Conservation (phyloP, 2,797 vertebrate genomes). For the Lagocephalus sceleratus region DNA sequence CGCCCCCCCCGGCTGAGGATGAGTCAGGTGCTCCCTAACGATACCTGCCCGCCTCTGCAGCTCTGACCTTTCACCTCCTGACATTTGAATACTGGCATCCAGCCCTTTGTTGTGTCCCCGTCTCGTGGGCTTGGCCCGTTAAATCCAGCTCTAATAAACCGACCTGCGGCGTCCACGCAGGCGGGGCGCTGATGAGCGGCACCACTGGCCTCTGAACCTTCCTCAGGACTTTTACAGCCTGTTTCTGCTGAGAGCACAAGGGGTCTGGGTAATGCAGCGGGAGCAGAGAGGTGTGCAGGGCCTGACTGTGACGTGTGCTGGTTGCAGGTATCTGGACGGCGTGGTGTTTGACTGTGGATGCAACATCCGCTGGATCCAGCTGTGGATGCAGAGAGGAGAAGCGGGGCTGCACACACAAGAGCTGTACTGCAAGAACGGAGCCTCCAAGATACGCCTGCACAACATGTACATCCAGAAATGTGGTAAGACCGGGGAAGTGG, state of each 20-base stretch:
- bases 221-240: constrained; percentile 1
- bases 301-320: not conserved
- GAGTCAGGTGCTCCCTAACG: constrained; percentile 20
- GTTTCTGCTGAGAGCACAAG: no score
- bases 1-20: constrained; percentile 13
- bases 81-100: constrained; percentile 27
- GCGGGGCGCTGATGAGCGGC: not conserved
- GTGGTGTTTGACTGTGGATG: constrained; percentile 95
- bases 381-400: constrained; percentile 93
- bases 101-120: not conserved
- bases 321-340: constrained; percentile 84
- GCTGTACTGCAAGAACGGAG: constrained; percentile 85
- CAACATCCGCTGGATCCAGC: constrained; percentile 97
- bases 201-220: not conserved
- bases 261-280: not conserved
- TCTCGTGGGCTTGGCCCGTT: constrained; percentile 12
- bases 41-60: constrained; percentile 21
- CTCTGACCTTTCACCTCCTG: constrained; percentile 38
- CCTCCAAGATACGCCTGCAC: constrained; percentile 82
- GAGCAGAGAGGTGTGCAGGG: not conserved
- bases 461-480: constrained; percentile 95
- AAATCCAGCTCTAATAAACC: constrained; percentile 1
- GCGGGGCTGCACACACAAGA: constrained; percentile 86
- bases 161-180: not conserved
- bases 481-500: constrained; percentile 74